Evolutionary conservation across 1,140 invertebrate species (phyloP), one percentile per base, ranked within the genome.

Genomic region (Lordiphosa clarofinis): DNA sequence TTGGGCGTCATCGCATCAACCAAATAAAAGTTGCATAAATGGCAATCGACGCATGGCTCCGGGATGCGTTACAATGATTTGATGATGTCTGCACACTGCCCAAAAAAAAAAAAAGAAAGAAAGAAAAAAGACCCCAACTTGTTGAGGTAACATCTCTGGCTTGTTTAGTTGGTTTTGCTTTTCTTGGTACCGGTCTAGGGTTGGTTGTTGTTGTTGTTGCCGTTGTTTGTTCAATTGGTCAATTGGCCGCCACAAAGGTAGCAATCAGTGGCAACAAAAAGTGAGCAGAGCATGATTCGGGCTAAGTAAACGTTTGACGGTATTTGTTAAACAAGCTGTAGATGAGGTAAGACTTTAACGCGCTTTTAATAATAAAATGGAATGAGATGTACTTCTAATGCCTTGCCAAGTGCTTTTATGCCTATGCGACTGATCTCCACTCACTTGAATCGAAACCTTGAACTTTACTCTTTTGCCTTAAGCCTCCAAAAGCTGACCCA

Each of bases 11-110:
- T 47, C 56, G 48, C 42, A 53, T 60, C 40, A 44, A 43, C 44
- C 12, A 42, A 13, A 43, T 43, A 36, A 56, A 28, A 47, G 35
- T 67, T 67, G 62, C 54, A 67, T 67, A 67, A 67, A 58, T 55
- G 50, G 21, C 43, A 46, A 46, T 46, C 43, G 12, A 12, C 31
- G 43, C 43, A 31, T 12, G 21, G 10, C 24, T 46, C 43, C 24
- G 43, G 43, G 43, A 46, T 46, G 43, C 43, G 43, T 46, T 46
- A 46, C 43, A 46, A 46, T 31, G 43, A 46, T 46, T 46, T 46
- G 43, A 46, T 46, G 31, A 46, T 46, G 43, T 46, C 43, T n/a
- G 11, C 12, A 46, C 11, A 46, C 31, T 46, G 43, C 43, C 43
- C 43, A 46, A 46, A 46, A 33, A 21, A 42, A 13, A 21, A 43